These are phyloP conservation scores for Fragum whitleyi DNA, from an alignment of 2,888 invertebrate species.

Conservation along the genomic window DNA sequence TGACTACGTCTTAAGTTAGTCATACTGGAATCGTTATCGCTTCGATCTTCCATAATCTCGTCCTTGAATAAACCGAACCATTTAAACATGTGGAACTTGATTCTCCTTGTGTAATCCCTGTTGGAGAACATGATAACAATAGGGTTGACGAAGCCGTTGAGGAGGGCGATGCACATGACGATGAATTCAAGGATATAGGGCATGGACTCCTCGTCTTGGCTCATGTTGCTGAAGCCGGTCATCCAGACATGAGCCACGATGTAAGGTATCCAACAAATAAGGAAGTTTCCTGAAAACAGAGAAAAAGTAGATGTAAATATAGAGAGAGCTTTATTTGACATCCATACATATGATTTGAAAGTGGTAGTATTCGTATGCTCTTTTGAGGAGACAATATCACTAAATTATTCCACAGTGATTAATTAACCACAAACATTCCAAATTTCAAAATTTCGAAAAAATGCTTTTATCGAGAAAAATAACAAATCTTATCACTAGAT, in stretches of 20 bases:
- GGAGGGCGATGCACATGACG: conserved; percentile 74
- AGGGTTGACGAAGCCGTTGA: conserved; percentile 76
- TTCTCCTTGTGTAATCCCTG: conserved; percentile 66
- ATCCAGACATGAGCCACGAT: conserved; percentile 61
- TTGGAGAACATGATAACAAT: conserved; percentile 74
- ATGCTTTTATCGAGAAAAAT: too few relatives aligned
- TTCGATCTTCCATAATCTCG: conserved; percentile 37
- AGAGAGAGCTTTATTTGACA: not conserved
- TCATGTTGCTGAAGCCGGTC: conserved; percentile 44
- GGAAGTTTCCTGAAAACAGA: conserved; percentile 62
- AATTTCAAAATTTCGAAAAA: too few relatives aligned
- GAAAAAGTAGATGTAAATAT: not conserved
- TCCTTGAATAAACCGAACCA: conserved; percentile 40
- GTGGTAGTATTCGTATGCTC: too few relatives aligned
- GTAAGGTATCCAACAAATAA: conserved; percentile 63
- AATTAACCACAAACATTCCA: too few relatives aligned
- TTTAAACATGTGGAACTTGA: conserved; percentile 41
- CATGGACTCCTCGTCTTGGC: conserved; percentile 57
- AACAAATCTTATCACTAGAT: too few relatives aligned
- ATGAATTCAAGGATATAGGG: conserved; percentile 75
- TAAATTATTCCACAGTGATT: too few relatives aligned
- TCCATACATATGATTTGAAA: too few relatives aligned
- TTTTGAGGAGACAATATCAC: too few relatives aligned
- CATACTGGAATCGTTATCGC: conserved; percentile 48
- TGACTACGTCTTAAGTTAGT: conserved; percentile 34